Evolutionary conservation across 2,113 vertebrate species (phyloP), one percentile per base, ranked within the genome.

Genomic region (Ariopsis seemanni): DNA sequence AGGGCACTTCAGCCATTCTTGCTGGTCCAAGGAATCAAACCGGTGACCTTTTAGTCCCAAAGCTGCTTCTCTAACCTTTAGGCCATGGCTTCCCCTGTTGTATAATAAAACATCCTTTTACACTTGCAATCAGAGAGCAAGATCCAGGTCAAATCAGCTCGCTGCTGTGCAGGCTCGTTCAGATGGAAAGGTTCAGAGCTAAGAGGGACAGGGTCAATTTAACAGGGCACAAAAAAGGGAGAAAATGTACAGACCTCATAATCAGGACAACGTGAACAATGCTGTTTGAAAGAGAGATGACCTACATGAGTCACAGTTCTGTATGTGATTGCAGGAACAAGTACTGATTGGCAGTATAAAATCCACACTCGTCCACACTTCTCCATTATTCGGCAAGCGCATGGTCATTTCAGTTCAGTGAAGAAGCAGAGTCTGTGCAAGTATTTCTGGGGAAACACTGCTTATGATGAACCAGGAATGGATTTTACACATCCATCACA

Each of bases 281-380:
- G 77, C 53, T 75, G 57, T 69, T 53, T n/a, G 27, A 52, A 50
- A 58, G 18, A 79, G n/a, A 79, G 74, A 20, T 65, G 18, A 53
- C 9, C 74, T 53, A 48, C 18, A 84, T 84, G 58, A 53, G 57
- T 5, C 57, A 17, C 11, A 4, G 62, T 27, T n/a, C 5, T 53
- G 86, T 11, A 82, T 75, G 53, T 75, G 86, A 87, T 75, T 87
- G 58, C 42, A 12, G 67, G 67, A 82, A 72, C 25, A 82, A 72
- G 79, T 14, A 52, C 86, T 87, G 86, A 87, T 82, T 82, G 62
- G 30, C 53, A 58, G 15, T 72, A 67, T 34, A 12, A 52, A 80
- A 69, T 62, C 27, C 60, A 34, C 85, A 80, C 60, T 58, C 18
- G 22, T 82, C 42, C 42, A 63, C 42, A 42, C 9, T 3, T 67